phyloP scores from a whole-genome alignment of 2,113 vertebrate species.

The Chaenocephalus aceratus region DNA sequence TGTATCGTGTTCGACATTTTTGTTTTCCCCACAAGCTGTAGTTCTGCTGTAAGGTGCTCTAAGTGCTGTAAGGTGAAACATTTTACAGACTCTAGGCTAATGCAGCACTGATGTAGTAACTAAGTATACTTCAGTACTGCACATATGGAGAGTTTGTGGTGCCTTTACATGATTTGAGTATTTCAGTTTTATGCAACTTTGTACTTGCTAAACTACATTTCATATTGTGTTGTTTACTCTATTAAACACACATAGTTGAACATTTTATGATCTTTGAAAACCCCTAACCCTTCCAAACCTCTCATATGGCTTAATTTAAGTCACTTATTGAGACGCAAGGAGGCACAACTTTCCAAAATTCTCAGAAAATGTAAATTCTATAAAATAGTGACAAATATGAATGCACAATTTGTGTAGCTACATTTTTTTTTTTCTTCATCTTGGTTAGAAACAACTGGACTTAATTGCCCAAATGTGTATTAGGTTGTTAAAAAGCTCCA shows the following conservation, averaged over 20 bases:
- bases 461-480: not conserved
- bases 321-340: not conserved
- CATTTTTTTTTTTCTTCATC: not conserved
- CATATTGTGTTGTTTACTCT: not conserved
- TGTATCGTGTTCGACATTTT: conserved; percentile 32
- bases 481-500: not conserved
- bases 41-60: conserved; percentile 7
- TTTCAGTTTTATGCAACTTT: not conserved
- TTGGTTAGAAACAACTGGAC: not conserved
- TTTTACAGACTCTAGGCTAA: conserved; percentile 4
- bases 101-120: not conserved
- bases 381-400: not conserved
- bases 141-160: not conserved
- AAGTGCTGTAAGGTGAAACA: conserved; percentile 2
- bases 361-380: not conserved
- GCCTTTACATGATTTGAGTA: too few relatives aligned
- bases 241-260: not conserved
- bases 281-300: not conserved
- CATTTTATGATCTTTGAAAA: not conserved
- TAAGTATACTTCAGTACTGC: not conserved
- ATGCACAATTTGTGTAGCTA: not conserved
- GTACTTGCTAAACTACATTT: not conserved
- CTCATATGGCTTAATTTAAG: not conserved
- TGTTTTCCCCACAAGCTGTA: conserved; percentile 5
- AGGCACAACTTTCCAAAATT: not conserved